Percentiles rank a stretch among this genome's conserved stretches.
These are phyloP conservation scores for Drosophila hydei DNA, from an alignment of 1,140 invertebrate genomes.

Conservation along the genomic window DNA sequence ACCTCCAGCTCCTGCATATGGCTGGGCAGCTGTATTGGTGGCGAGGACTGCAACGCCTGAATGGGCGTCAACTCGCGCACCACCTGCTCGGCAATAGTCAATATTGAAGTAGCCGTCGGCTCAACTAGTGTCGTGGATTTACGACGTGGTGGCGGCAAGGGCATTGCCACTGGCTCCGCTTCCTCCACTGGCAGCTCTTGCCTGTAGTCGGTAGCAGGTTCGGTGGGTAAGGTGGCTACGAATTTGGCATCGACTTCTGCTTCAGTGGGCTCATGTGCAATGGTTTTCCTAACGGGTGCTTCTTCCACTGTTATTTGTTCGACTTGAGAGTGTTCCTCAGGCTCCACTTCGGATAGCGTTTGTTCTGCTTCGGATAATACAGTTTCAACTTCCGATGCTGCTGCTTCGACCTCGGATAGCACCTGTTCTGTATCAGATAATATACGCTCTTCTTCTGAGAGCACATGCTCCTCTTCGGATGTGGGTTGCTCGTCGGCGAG, in stretches of 20 bases:
- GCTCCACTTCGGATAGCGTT: conserved; percentile 38
- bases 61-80: conserved; percentile 63
- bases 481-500: conserved; percentile 40
- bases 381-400: conserved; percentile 41
- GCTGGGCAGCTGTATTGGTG: conserved; percentile 49
- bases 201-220: conserved; percentile 41
- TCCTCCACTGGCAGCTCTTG: conserved; percentile 19
- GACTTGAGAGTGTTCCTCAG: background rate
- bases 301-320: conserved; percentile 24
- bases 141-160: conserved; percentile 74
- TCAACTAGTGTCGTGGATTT: conserved; percentile 70
- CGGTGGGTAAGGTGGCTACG: conserved; percentile 60
- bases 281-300: conserved; percentile 23
- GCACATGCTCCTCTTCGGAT: conserved; percentile 45
- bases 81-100: conserved; percentile 53
- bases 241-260: conserved; percentile 57
- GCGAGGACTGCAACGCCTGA: conserved; percentile 41
- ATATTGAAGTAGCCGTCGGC: conserved; percentile 11
- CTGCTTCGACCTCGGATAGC: conserved; percentile 43
- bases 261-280: conserved; percentile 55
- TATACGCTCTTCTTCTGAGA: conserved; percentile 41
- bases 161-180: conserved; percentile 36
- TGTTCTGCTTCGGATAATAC: conserved; percentile 26
- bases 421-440: conserved; percentile 39
- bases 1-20: conserved; percentile 89